phyloP scores from a whole-genome alignment of 2,797 vertebrate species.

The Valencia hispanica region DNA sequence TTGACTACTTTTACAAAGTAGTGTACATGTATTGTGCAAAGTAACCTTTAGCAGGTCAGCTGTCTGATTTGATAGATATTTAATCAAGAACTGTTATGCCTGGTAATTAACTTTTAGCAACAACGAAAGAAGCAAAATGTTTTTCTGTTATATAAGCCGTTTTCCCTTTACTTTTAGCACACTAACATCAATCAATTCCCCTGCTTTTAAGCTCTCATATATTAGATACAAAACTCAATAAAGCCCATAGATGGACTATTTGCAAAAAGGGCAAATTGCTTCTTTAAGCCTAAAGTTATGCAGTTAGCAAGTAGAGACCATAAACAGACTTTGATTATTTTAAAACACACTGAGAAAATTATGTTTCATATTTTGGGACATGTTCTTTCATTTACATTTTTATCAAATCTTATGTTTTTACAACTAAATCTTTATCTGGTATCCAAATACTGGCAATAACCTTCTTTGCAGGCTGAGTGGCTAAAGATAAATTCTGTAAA shows the following conservation, averaged over 20 bases:
- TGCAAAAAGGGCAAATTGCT: not conserved
- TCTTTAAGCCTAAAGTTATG: not conserved
- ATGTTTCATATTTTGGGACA: not conserved
- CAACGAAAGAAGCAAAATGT: not conserved
- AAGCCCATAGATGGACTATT: not conserved
- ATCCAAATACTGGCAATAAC: slow-evolving; percentile 27
- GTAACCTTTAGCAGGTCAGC: not conserved
- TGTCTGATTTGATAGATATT: not conserved
- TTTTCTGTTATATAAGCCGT: not conserved
- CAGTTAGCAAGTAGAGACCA: not conserved
- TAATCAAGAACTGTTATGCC: not conserved
- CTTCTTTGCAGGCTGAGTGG: slow-evolving; percentile 12
- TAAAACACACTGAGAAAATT: not conserved
- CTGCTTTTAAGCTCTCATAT: not conserved
- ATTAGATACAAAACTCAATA: not conserved
- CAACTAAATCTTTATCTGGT: slow-evolving; percentile 21
- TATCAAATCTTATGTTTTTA: slow-evolving; percentile 3
- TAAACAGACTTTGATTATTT: not conserved
- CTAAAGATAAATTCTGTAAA: slow-evolving; percentile 27
- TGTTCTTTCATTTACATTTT: slow-evolving; percentile 1
- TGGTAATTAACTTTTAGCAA: not conserved
- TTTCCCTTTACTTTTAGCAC: not conserved
- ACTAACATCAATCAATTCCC: not conserved
- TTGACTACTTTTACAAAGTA: not conserved
- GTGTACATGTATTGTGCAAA: not conserved